phyloP scores from a whole-genome alignment of 2,797 vertebrate species.

The Luscinia luscinia region DNA sequence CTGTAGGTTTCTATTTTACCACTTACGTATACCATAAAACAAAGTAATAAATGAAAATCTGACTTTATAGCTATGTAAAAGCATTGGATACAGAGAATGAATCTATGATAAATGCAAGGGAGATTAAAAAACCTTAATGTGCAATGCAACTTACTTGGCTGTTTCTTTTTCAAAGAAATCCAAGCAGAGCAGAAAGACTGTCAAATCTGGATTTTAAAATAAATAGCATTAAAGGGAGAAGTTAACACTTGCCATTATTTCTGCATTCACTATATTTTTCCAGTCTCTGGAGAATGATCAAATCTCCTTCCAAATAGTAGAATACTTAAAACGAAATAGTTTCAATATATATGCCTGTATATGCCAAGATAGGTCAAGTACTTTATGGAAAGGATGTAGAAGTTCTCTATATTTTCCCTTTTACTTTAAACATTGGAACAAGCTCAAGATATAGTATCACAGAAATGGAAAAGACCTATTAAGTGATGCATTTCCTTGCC shows the following conservation, averaged over 20 bases:
- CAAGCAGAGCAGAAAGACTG: neutral
- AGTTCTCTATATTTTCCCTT: slow-evolving; percentile 24
- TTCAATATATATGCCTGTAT: slow-evolving; percentile 14
- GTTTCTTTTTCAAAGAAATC: slow-evolving; percentile 22
- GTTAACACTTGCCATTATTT: slow-evolving; percentile 3
- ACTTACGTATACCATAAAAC: slow-evolving; percentile 21
- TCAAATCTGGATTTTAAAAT: slow-evolving; percentile 34
- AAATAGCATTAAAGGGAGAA: neutral
- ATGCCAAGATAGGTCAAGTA: slow-evolving; percentile 3
- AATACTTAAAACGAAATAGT: slow-evolving; percentile 38
- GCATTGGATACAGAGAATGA: neutral
- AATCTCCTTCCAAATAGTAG: slow-evolving; percentile 46
- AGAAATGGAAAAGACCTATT: slow-evolving; percentile 47
- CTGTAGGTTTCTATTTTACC: slow-evolving; percentile 18
- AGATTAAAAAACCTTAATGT: neutral
- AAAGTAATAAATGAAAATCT: slow-evolving; percentile 36
- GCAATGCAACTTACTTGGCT: neutral
- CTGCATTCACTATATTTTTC: slow-evolving; percentile 24
- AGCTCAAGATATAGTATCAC: neutral
- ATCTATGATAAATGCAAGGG: neutral
- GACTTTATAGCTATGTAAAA: neutral
- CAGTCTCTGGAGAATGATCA: slow-evolving; percentile 23
- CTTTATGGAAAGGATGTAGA: slow-evolving; percentile 8
- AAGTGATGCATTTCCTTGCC: slow-evolving; percentile 36
- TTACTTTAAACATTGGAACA: slow-evolving; percentile 21